Conservation (phyloP, 1,140 invertebrate genomes). For the Hyposmocoma kahamanoa region DNA sequence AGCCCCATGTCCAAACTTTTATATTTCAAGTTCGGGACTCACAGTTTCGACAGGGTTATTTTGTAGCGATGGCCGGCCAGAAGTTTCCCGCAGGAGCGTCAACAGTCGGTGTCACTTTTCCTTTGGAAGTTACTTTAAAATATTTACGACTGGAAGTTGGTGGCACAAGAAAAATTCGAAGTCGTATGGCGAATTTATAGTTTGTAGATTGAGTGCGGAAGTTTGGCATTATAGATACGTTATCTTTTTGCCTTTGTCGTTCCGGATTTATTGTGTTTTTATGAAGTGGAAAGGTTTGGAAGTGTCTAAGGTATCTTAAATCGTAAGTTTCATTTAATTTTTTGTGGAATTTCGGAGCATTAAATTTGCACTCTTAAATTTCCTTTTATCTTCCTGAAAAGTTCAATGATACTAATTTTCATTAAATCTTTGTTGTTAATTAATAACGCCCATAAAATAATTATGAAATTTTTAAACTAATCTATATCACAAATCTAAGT, state of each 20-base stretch:
- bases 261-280: slow-evolving; percentile 47
- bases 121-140: slow-evolving; percentile 60
- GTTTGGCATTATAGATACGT: slow-evolving; percentile 44
- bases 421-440: too few relatives aligned
- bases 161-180: slow-evolving; percentile 25
- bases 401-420: too few relatives aligned
- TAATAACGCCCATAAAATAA: too few relatives aligned
- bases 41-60: slow-evolving; percentile 49
- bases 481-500: too few relatives aligned
- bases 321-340: too few relatives aligned
- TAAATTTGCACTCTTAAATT: too few relatives aligned
- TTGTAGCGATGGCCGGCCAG: slow-evolving; percentile 42
- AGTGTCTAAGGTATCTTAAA: too few relatives aligned
- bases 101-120: slow-evolving; percentile 59
- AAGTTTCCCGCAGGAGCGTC: slow-evolving; percentile 42
- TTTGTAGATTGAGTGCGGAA: slow-evolving; percentile 41
- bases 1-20: slow-evolving; percentile 37
- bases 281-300: background rate
- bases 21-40: slow-evolving; percentile 45
- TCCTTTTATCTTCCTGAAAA: too few relatives aligned
- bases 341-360: too few relatives aligned
- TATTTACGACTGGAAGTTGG: slow-evolving; percentile 58
- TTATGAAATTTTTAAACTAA: too few relatives aligned
- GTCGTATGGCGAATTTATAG: slow-evolving; percentile 50
- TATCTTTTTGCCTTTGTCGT: slow-evolving; percentile 44